A percentile compares a stretch with the other conserved stretches of the same genome.
Evolutionary conservation across 2,113 vertebrate genomes (phyloP).

Genomic region (Bufo bufo): DNA sequence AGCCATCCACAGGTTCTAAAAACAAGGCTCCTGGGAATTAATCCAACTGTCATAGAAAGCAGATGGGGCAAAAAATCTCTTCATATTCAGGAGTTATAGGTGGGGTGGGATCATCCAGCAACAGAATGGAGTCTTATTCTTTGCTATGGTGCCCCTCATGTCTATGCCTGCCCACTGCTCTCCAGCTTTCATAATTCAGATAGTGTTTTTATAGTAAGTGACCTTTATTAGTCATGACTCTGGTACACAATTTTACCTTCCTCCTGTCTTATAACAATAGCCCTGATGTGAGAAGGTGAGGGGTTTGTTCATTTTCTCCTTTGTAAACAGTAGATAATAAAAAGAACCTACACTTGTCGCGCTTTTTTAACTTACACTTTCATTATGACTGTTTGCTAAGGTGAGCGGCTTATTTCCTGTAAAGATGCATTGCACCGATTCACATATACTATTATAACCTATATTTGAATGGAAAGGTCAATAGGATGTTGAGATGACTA

Average conservation of each 20-base stretch:
- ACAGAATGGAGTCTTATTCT: background rate
- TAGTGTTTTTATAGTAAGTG: background rate
- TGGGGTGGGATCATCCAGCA: background rate
- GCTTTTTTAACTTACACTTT: background rate
- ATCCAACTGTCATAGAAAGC: background rate
- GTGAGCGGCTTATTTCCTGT: background rate
- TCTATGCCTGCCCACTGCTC: background rate
- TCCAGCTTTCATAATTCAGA: background rate
- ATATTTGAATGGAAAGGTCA: background rate
- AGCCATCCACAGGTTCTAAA: background rate
- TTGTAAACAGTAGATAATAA: background rate
- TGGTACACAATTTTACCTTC: background rate
- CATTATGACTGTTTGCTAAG: slow-evolving; percentile 4
- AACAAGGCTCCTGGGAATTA: background rate
- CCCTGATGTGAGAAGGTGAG: background rate
- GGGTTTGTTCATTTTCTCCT: background rate
- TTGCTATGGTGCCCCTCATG: background rate
- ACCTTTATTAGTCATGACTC: background rate
- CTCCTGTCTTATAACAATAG: background rate
- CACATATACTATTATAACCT: background rate
- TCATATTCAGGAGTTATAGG: background rate
- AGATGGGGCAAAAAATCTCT: background rate
- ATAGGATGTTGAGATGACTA: slow-evolving; percentile 10
- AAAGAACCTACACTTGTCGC: background rate
- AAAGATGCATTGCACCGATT: background rate